Evolutionary conservation across 2,888 invertebrate genomes (phyloP).

Genomic region (Tetragonisca angustula): DNA sequence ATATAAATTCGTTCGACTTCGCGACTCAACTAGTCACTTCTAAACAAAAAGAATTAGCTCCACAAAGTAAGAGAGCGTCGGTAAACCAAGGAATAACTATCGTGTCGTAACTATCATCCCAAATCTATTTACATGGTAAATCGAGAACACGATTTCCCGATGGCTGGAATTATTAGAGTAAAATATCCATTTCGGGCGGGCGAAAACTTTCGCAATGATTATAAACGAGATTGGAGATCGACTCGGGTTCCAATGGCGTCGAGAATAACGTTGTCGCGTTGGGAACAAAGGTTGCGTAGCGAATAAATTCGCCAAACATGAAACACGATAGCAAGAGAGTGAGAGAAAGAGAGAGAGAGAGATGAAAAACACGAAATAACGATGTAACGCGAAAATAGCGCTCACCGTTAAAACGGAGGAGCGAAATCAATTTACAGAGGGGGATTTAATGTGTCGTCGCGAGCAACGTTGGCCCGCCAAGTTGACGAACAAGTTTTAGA

Average conservation of each 20-base stretch:
- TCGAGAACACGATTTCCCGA: too few species aligned
- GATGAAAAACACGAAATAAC: background rate
- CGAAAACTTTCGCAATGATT: background rate
- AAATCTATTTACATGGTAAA: too few species aligned
- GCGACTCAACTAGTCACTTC: too few species aligned
- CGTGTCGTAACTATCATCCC: too few species aligned
- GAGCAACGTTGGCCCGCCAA: background rate
- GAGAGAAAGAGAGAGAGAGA: background rate
- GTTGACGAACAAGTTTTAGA: constrained; percentile 45
- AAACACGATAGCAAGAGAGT: background rate
- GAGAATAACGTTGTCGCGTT: background rate
- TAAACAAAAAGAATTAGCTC: too few species aligned
- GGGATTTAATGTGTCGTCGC: constrained; percentile 21
- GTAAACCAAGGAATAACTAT: too few species aligned
- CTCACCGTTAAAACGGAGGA: background rate
- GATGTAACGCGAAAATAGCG: background rate
- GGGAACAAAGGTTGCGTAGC: constrained; percentile 18
- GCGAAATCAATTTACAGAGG: constrained; percentile 44
- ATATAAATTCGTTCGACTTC: too few species aligned
- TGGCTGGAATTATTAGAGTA: background rate
- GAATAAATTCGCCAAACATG: constrained; percentile 17
- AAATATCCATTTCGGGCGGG: background rate
- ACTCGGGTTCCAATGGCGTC: background rate
- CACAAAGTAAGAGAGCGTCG: too few species aligned
- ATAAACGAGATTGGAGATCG: background rate